These are phyloP conservation scores for Trachymyrmex cornetzi DNA, from an alignment of 1,140 invertebrate genomes.

Conservation along the genomic window DNA sequence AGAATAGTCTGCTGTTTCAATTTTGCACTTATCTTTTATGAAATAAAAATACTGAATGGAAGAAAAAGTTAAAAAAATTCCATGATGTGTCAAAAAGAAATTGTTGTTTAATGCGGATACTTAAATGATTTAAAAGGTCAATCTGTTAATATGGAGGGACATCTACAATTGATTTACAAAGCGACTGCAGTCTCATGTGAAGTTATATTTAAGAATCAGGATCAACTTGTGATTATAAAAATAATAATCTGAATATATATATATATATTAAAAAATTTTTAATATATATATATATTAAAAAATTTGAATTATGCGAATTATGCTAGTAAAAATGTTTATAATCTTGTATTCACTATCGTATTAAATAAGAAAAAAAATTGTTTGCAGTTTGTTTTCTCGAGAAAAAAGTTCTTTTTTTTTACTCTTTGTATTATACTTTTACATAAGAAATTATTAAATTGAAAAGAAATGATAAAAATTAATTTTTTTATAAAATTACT, in stretches of 20 bases:
- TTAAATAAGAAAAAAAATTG: slow-evolving; percentile 6
- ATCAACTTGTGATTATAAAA: slow-evolving; percentile 7
- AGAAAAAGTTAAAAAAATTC: too few relatives aligned
- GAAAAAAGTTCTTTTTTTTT: not conserved
- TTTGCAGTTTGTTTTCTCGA: not conserved
- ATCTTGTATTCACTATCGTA: not conserved
- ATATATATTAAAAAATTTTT: not conserved
- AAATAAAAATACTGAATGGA: not conserved
- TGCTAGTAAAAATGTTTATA: not conserved
- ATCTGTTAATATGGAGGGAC: not conserved
- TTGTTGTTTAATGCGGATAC: not conserved
- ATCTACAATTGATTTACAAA: slow-evolving; percentile 31
- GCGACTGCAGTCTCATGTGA: not conserved
- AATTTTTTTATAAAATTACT: not conserved
- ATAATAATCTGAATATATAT: not conserved
- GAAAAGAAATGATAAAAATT: not conserved
- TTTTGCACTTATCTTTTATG: not conserved
- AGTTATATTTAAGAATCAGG: slow-evolving; percentile 7
- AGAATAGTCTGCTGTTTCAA: not conserved
- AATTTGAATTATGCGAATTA: not conserved
- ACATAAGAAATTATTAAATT: not conserved
- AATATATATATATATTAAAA: not conserved
- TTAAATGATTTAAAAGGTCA: slow-evolving; percentile 1
- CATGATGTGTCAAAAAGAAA: not conserved
- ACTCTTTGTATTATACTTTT: too few relatives aligned